A percentile compares a stretch with the other conserved stretches of the same genome.
phyloP scores from a whole-genome alignment of 64 coral and sea anemone genomes.

The Exaiptasia diaphana region DNA sequence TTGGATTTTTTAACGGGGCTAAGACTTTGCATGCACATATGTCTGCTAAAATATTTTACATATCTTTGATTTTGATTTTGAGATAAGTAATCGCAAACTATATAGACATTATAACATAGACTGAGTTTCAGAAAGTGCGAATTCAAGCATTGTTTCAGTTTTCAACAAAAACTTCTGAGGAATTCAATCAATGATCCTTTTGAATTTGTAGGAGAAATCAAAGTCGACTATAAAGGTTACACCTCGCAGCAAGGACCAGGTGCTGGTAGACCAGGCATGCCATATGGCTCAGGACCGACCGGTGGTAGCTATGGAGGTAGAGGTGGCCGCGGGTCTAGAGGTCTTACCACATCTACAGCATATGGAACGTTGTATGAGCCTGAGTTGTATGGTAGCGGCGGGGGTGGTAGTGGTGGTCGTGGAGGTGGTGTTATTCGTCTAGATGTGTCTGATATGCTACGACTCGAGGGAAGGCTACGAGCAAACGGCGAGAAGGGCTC shows the following conservation, averaged over 20 bases:
- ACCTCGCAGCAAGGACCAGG: constrained; percentile 40
- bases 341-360: constrained; percentile 22
- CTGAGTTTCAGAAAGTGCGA: too few species aligned
- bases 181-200: too few species aligned
- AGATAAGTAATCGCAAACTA: too few species aligned
- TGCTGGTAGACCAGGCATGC: constrained; percentile 4
- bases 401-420: constrained; percentile 48
- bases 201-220: constrained; percentile 63
- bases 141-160: too few species aligned
- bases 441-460: constrained; percentile 53
- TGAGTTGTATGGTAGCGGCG: constrained; percentile 59
- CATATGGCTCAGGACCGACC: constrained; percentile 25
- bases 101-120: too few species aligned
- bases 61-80: too few species aligned
- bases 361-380: constrained; percentile 70
- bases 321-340: constrained; percentile 55
- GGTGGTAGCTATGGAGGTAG: constrained; percentile 68
- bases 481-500: constrained; percentile 36
- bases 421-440: constrained; percentile 56
- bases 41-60: too few species aligned
- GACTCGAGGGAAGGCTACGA: constrained; percentile 60
- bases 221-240: constrained; percentile 57
- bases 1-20: too few species aligned
- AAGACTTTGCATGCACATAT: too few species aligned
- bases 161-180: too few species aligned